Evolutionary conservation across 1,140 invertebrate genomes (phyloP), one percentile per base, ranked within the genome.

Genomic region (Philotrypesis tridentata): DNA sequence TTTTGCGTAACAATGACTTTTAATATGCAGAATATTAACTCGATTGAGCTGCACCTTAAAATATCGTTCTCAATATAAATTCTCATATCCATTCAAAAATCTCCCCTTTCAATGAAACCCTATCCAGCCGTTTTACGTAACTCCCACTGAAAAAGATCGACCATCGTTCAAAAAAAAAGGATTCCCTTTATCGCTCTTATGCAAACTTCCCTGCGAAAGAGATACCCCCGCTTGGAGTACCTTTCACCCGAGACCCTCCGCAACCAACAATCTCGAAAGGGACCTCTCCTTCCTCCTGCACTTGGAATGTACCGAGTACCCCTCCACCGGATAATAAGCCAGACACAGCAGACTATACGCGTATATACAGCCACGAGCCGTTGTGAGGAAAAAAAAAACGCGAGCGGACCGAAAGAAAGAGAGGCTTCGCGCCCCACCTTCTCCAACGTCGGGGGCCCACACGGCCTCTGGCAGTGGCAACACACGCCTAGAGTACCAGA

Each of bases 401-500:
- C 17, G 75, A 48, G 33, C 27, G n/a, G 60, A 25, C 55, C 17
- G 23, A 55, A 37, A 70, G 29, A 71, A 60, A 55, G 77, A 79
- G 70, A 63, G 68, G 33, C 43, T 12, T 21, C 12, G 2, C 48
- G 68, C 67, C n/a, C 61, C 33, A 55, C 48, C 48, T 55, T 55
- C 40, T 17, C 60, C 25, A 63, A n/a, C 75, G 61, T 55, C 48
- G 61, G 40, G 61, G 40, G 67, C 27, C 33, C 60, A 21, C 27
- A 63, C 77, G 76, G 43, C 40, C 31, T n/a, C n/a, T n/a, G 40
- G 71, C 71, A 55, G 48, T 55, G 48, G 48, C 21, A 55, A 55
- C 48, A 55, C 67, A 37, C 80, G 84, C 84, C 82, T 85, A 85
- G 87, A 83, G 80, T 77, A 65, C 67, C 83, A 43, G 71, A 75